Evolutionary conservation across 2,113 vertebrate genomes (phyloP).

Genomic region (Romanogobio albipinnatus): DNA sequence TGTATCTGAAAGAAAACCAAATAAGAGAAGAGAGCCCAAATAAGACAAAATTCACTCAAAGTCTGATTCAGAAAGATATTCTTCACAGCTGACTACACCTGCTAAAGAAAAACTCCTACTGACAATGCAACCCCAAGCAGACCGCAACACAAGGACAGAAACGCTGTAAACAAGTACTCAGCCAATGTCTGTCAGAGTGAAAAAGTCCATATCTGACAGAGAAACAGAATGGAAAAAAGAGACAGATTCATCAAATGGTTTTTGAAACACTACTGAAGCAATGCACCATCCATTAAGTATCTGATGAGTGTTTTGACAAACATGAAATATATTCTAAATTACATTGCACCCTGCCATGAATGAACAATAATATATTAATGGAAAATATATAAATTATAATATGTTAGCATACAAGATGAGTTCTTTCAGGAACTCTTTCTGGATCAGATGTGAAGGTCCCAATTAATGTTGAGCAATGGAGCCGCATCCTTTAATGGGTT

Average conservation of each 20-base stretch:
- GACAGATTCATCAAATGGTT: neutral
- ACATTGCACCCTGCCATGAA: neutral
- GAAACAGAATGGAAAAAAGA: conserved; percentile 5
- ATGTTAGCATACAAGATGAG: neutral
- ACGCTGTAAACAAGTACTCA: conserved; percentile 29
- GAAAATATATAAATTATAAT: neutral
- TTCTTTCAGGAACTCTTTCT: conserved; percentile 18
- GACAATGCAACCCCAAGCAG: conserved; percentile 21
- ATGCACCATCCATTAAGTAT: neutral
- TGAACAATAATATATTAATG: neutral
- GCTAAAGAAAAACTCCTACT: conserved; percentile 21
- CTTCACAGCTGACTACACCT: conserved; percentile 36
- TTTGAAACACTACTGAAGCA: neutral
- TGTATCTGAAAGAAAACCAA: neutral
- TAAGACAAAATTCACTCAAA: neutral
- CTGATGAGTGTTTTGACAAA: conserved; percentile 21
- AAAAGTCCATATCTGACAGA: neutral
- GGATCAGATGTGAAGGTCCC: conserved; percentile 47
- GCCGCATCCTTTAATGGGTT: conserved; percentile 39
- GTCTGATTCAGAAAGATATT: conserved; percentile 28
- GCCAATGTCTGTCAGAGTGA: conserved; percentile 10
- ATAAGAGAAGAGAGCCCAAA: neutral
- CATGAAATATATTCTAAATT: conserved; percentile 8
- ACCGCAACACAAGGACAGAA: neutral
- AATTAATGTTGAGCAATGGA: conserved; percentile 39